Conservation (phyloP, 2,797 vertebrate genomes). For the Hydrophis major region DNA sequence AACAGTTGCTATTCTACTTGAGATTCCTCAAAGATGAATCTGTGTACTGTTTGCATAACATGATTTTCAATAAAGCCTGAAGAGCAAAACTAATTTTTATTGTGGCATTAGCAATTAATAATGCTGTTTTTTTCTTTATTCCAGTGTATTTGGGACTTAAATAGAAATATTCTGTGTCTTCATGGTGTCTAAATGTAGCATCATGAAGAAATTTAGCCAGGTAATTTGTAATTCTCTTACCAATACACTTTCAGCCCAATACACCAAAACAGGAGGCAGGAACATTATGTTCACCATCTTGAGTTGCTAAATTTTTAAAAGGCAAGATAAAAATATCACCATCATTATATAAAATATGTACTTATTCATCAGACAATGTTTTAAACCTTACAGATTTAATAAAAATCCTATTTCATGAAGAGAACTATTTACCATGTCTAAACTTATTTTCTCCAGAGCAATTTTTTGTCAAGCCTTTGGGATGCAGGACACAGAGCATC, state of each 20-base stretch:
- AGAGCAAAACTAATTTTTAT: too few species aligned
- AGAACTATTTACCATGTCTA: neutral
- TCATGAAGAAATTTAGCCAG: too few species aligned
- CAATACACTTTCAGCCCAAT: neutral
- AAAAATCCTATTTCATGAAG: neutral
- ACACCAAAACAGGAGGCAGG: neutral
- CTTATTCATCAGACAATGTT: neutral
- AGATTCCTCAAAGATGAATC: too few species aligned
- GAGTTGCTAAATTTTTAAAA: neutral
- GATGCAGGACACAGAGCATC: neutral
- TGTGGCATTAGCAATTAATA: too few species aligned
- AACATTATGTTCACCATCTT: neutral
- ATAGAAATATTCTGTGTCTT: too few species aligned
- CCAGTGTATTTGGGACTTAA: too few species aligned
- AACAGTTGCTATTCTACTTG: too few species aligned
- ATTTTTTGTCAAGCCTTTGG: neutral
- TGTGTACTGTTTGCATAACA: too few species aligned
- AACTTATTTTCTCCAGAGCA: neutral
- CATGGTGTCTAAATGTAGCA: too few species aligned
- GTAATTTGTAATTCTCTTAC: too few species aligned
- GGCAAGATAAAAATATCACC: neutral
- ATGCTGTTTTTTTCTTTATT: too few species aligned
- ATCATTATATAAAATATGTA: neutral
- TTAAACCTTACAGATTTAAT: neutral
- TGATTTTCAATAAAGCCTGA: too few species aligned